Evolutionary conservation across 2,888 invertebrate genomes (phyloP).

Genomic region (Rhopalosiphum nymphaeae): DNA sequence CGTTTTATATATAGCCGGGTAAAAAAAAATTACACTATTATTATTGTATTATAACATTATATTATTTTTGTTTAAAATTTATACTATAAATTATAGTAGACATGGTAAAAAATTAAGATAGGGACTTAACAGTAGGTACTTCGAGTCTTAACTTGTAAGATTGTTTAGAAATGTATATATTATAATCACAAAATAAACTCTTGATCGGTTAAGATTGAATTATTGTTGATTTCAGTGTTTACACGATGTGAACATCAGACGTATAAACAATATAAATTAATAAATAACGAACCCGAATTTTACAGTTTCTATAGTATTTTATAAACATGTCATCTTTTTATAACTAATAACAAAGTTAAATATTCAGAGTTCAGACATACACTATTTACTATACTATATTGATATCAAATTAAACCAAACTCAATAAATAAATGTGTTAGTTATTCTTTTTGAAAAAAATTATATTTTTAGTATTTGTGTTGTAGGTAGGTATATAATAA

Average conservation of each 20-base stretch:
- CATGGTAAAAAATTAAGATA: not conserved
- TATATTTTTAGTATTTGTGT: not conserved
- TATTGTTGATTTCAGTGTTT: constrained; percentile 22
- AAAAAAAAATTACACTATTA: not conserved
- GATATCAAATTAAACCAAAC: not conserved
- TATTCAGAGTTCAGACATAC: not conserved
- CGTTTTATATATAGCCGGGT: not conserved
- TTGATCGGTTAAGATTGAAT: not conserved
- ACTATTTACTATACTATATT: not conserved
- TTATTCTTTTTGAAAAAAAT: not conserved
- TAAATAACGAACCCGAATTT: not conserved
- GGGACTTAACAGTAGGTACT: not conserved
- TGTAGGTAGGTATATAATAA: not conserved
- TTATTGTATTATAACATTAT: not conserved
- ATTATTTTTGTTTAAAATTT: constrained; percentile 3
- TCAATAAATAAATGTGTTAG: not conserved
- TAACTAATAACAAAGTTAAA: not conserved
- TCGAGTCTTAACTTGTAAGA: not conserved
- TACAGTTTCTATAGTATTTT: not conserved
- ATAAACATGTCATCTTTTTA: not conserved
- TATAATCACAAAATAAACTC: constrained; percentile 17
- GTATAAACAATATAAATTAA: not conserved
- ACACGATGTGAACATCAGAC: not conserved
- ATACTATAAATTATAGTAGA: not conserved
- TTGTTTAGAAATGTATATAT: constrained; percentile 30